A percentile compares a stretch with the other conserved stretches of the same genome.
phyloP scores from a whole-genome alignment of 2,797 vertebrate genomes.

The Trichosurus vulpecula region DNA sequence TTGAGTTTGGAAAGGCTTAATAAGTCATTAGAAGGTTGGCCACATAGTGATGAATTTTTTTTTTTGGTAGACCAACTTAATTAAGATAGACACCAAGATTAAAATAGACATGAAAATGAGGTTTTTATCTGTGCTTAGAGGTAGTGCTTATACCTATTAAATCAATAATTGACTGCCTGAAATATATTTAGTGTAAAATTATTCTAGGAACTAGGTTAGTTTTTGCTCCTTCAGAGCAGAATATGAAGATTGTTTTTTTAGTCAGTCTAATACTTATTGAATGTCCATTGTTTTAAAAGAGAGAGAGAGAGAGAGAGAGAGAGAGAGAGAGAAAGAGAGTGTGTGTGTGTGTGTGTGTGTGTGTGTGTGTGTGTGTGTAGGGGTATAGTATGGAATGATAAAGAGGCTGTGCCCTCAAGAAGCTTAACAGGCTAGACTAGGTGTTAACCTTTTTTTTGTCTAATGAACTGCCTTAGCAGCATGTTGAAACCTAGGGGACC shows the following conservation, averaged over 20 bases:
- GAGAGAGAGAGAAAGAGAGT: too few species aligned
- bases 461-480: not conserved
- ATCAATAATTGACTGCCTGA: not conserved
- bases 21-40: not conserved
- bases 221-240: not conserved
- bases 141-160: not conserved
- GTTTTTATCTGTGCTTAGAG: not conserved
- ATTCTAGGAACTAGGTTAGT: not conserved
- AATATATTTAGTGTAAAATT: not conserved
- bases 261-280: not conserved
- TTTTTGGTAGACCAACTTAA: constrained; percentile 19
- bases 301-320: too few species aligned
- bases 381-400: not conserved
- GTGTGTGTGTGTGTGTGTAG: too few species aligned
- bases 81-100: not conserved
- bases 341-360: too few species aligned
- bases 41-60: not conserved
- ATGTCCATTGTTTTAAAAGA: not conserved
- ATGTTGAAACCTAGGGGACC: not conserved
- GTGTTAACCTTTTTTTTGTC: not conserved
- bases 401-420: not conserved
- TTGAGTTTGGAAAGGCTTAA: constrained; percentile 31
- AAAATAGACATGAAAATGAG: not conserved
- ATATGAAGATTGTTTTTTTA: not conserved
- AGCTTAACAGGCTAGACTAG: not conserved